Base-by-base conservation (phyloP, 2,797 vertebrate genomes). In the Meda fulgida region DNA sequence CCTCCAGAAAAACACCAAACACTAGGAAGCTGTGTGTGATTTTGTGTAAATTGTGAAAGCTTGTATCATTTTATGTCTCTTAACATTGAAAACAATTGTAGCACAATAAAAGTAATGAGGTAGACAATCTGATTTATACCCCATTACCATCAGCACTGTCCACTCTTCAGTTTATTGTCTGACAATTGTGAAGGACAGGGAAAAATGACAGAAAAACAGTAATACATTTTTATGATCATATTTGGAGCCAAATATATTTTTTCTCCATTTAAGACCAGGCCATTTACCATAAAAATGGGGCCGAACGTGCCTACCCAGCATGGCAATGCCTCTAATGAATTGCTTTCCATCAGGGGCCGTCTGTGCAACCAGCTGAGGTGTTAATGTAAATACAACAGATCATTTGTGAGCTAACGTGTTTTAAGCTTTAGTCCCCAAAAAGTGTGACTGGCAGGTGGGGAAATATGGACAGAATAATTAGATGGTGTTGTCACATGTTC, bases 381-480 rank as follows among this genome's bases (percentile, higher is more conserved):
- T 95, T 95, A 95, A 95, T 95, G 94, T 94, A 95, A 96, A 95
- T 94, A 95, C 95, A 95, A 94, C 94, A 95, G 94, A 95, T 95
- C 18, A 95, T 96, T 95, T 95, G 93, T 94, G 92, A 93, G 93
- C 92, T 95, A 95, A 94, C 94, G 94, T 93, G 93, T 94, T 95
- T 93, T 95, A 95, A 94, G 93, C 92, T 91, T 91, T 91, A 91
- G 92, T 94, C 89, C 90, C 90, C 86, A 93, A 95, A 89, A 95
- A 93, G 95, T 95, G 94, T 95, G 94, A 94, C 92, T 93, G 93
- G 94, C 95, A 94, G 94, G 93, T 94, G 93, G 93, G 93, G 92
- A 93, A 94, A 94, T 92, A 93, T 92, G 91, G 91, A 92, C 91
- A 88, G 94, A 92, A 92, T 95, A 95, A 96, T 96, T 95, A 93